phyloP scores from a whole-genome alignment of 2,113 vertebrate species.

The Cyanoliseus patagonus region DNA sequence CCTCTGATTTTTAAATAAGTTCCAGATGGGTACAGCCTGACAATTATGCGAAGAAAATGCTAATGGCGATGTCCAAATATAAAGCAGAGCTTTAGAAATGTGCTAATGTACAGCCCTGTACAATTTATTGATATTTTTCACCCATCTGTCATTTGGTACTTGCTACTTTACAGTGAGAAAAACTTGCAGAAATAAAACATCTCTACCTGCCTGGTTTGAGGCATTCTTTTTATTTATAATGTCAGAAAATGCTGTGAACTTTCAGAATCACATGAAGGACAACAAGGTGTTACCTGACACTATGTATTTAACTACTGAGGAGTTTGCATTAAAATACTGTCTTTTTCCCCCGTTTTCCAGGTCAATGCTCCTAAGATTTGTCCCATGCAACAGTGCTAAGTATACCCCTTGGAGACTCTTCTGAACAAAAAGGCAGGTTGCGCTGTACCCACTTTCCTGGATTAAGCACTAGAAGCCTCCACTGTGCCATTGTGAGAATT shows the following conservation, averaged over 20 bases:
- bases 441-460: fast-evolving
- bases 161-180: background rate
- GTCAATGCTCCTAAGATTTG: background rate
- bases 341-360: background rate
- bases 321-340: background rate
- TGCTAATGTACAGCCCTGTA: background rate
- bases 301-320: background rate
- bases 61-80: background rate
- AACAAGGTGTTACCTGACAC: background rate
- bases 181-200: background rate
- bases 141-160: background rate
- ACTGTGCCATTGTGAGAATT: background rate
- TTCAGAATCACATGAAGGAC: background rate
- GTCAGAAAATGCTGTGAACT: background rate
- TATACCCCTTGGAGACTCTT: background rate
- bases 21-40: constrained; percentile 13
- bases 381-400: background rate
- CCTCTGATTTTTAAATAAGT: constrained; percentile 48
- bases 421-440: background rate
- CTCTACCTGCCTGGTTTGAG: background rate
- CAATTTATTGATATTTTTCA: background rate
- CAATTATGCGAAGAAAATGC: background rate
- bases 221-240: background rate
- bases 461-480: background rate
- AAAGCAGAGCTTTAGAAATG: background rate